These are phyloP conservation scores for Drosophila dunni DNA, from an alignment of 1,140 invertebrate species.

Conservation along the genomic window DNA sequence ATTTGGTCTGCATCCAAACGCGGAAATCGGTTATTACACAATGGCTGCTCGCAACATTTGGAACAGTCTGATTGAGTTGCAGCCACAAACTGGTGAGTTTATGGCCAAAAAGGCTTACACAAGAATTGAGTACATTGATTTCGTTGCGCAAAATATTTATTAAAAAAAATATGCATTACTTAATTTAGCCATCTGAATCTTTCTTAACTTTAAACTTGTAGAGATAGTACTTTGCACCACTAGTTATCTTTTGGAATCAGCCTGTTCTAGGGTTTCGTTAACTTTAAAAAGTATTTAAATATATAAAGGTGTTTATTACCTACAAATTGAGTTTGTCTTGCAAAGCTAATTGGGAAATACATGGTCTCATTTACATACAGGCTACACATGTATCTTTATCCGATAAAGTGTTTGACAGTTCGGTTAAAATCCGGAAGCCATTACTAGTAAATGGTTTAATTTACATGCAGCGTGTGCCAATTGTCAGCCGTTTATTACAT, in stretches of 20 bases:
- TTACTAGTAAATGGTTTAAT: conserved; percentile 74
- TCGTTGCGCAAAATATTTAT: not conserved
- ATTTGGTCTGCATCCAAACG: conserved; percentile 96
- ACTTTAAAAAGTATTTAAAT: too few relatives aligned
- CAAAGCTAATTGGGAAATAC: conserved; percentile 1
- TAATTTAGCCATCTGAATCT: not conserved
- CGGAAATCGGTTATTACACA: conserved; percentile 96
- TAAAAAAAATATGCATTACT: not conserved
- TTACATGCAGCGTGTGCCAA: conserved; percentile 79
- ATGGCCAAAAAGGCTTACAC: conserved; percentile 12
- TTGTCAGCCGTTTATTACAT: conserved; percentile 82
- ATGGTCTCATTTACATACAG: not conserved
- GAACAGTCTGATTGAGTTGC: conserved; percentile 92
- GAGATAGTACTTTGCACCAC: too few relatives aligned
- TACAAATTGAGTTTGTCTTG: not conserved
- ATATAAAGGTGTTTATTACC: not conserved
- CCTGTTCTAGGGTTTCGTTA: too few relatives aligned
- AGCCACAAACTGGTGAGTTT: conserved; percentile 92
- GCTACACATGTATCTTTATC: conserved; percentile 25
- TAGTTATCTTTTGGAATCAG: too few relatives aligned
- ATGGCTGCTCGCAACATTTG: conserved; percentile 93
- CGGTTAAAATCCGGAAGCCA: conserved; percentile 45
- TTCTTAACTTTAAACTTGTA: too few relatives aligned
- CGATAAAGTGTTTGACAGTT: conserved; percentile 60
- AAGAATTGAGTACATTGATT: conserved; percentile 26